Percentiles rank a stretch among this genome's conserved stretches.
Conservation (phyloP, 1,140 invertebrate species). For the Oncopodura yosiiana region DNA sequence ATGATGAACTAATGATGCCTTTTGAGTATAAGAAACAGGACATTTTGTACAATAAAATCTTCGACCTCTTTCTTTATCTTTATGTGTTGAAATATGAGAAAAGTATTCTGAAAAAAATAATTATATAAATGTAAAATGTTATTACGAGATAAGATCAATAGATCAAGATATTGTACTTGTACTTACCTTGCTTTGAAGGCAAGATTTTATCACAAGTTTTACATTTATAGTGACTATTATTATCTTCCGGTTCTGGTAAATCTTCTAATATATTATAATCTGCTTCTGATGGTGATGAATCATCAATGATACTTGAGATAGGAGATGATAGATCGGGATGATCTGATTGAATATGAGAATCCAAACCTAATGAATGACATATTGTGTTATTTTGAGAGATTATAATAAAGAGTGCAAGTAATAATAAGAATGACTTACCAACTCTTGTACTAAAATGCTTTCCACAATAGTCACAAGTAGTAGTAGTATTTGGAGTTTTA, state of each 20-base stretch:
- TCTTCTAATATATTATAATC: neutral
- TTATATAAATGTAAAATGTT: too few relatives aligned
- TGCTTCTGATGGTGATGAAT: too few relatives aligned
- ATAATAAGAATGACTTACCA: neutral
- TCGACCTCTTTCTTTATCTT: conserved; percentile 17
- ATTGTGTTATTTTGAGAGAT: neutral
- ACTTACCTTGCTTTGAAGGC: conserved; percentile 3
- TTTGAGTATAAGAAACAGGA: conserved; percentile 23
- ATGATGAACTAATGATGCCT: conserved; percentile 19
- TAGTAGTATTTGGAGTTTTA: neutral
- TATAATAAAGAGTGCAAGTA: neutral
- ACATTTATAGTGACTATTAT: conserved; percentile 14
- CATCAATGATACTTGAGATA: too few relatives aligned
- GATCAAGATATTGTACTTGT: too few relatives aligned
- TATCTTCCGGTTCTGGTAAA: neutral
- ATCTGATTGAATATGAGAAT: neutral
- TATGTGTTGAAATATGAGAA: too few relatives aligned
- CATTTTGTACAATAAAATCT: conserved; percentile 25
- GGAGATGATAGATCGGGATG: neutral
- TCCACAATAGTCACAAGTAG: conserved; percentile 21
- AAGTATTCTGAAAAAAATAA: too few relatives aligned
- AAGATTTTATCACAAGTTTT: conserved; percentile 26
- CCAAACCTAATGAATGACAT: neutral
- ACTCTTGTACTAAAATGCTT: conserved; percentile 14
- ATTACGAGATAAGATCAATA: too few relatives aligned